Evolutionary conservation across 1,140 invertebrate species (phyloP), one percentile per base, ranked within the genome.

Genomic region (Drosophila nannoptera): DNA sequence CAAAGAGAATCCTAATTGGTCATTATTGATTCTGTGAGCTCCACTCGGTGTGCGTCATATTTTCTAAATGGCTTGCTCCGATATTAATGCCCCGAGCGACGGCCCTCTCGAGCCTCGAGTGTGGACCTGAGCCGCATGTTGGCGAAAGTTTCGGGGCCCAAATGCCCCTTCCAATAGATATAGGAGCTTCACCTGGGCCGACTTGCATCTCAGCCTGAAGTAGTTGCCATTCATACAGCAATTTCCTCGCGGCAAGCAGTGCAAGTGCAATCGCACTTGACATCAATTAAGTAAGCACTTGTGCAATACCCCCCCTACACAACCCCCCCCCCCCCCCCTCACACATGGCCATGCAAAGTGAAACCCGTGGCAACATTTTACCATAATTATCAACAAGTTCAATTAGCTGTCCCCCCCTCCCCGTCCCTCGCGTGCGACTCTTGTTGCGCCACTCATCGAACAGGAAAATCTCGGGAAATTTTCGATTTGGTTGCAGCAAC

Each of bases 391-490:
- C 78, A 82, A 78, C 75, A 75, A 73, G 75, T 82, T 83, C 68
- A 78, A 82, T 73, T 78, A 73, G 65, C 59, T 31, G 42, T 3
- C 2, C 29, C 22, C 38, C 5, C 22, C 22, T 36, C 2, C 11
- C 22, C 22, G 22, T 22, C 2, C n/a, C 38, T 35, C 49, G 7
- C 22, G 16, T n/a, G n/a, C 11, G 5, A 38, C 67, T 54, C 60
- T 61, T 54, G 50, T 66, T 71, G 76, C 61, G 11, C 42, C 52
- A 50, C 58, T 69, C 64, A 78, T 83, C 78, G 78, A 82, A 83
- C 63, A 68, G 53, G 78, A 81, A 66, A 71, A 68, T 78, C 74
- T 58, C 22, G 22, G 68, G 59, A 81, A 83, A 66, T 78, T 81
- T 82, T 48, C 50, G 6, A 16, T 40, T 31, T 58, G 50, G 52